Percentiles rank a stretch among this genome's conserved stretches.
These are phyloP conservation scores for Triplophysa bombifrons DNA, from an alignment of 2,797 vertebrate species.

Conservation along the genomic window DNA sequence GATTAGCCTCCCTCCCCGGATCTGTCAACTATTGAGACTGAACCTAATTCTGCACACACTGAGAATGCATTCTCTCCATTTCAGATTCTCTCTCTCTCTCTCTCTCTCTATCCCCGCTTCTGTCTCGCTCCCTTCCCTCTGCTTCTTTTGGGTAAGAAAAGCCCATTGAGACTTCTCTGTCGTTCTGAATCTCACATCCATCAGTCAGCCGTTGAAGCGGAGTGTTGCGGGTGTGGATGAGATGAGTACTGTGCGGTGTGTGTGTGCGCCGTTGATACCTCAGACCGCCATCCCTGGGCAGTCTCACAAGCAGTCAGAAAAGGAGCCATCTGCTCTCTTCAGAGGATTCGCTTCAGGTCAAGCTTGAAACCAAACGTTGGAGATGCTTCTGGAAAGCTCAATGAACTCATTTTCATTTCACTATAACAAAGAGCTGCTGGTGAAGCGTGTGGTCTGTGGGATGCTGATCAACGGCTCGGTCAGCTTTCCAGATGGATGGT, in stretches of 20 bases:
- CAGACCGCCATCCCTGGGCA: constrained; percentile 53
- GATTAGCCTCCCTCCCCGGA: constrained; percentile 53
- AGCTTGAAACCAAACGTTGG: constrained; percentile 46
- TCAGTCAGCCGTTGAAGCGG: constrained; percentile 60
- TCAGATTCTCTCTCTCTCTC: neutral
- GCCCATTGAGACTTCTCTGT: constrained; percentile 54
- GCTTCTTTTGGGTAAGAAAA: constrained; percentile 46
- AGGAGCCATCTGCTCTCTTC: constrained; percentile 60
- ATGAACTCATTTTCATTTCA: constrained; percentile 43
- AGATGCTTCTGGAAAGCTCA: constrained; percentile 53
- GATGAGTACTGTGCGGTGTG: constrained; percentile 41
- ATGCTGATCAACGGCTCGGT: constrained; percentile 34
- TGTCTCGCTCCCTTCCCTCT: constrained; percentile 28
- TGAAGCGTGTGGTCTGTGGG: neutral
- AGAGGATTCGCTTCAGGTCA: constrained; percentile 60
- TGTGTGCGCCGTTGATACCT: constrained; percentile 52
- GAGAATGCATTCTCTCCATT: constrained; percentile 10
- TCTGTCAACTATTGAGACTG: constrained; percentile 48
- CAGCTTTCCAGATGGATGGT: constrained; percentile 28
- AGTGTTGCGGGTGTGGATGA: constrained; percentile 53
- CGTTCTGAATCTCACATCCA: constrained; percentile 60
- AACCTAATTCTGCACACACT: constrained; percentile 51
- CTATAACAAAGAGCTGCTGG: constrained; percentile 30
- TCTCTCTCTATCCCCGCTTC: constrained; percentile 1
- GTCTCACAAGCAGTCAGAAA: constrained; percentile 56